These are phyloP conservation scores for Tortrix viridana DNA, from an alignment of 2,888 invertebrate species.

Conservation along the genomic window DNA sequence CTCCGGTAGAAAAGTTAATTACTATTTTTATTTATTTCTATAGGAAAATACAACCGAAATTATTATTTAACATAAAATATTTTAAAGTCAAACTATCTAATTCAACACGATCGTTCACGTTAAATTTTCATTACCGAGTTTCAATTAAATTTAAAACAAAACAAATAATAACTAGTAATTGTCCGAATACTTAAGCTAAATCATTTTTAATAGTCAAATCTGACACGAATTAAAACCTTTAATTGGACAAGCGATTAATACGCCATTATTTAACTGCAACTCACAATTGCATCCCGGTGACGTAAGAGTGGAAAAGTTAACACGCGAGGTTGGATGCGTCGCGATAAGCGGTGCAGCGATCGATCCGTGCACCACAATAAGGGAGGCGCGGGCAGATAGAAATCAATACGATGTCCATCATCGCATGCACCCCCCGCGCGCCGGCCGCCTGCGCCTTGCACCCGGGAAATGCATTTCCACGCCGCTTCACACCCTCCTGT, in stretches of 20 bases:
- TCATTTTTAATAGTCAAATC: slow-evolving; percentile 21
- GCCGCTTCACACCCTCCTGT: slow-evolving; percentile 63
- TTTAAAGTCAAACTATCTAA: no score
- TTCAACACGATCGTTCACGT: no score
- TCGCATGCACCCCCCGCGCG: slow-evolving; percentile 85
- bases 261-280: slow-evolving; percentile 42
- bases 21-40: neutral
- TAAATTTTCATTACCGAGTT: slow-evolving; percentile 2
- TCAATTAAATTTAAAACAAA: slow-evolving; percentile 19
- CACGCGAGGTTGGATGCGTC: slow-evolving; percentile 58
- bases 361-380: slow-evolving; percentile 79
- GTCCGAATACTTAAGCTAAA: slow-evolving; percentile 20
- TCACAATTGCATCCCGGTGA: slow-evolving; percentile 64
- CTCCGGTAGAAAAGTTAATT: slow-evolving; percentile 9
- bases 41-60: neutral
- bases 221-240: slow-evolving; percentile 29
- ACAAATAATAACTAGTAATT: slow-evolving; percentile 17
- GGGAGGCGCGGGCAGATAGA: slow-evolving; percentile 84
- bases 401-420: slow-evolving; percentile 85
- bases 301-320: slow-evolving; percentile 56
- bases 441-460: slow-evolving; percentile 78
- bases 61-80: neutral
- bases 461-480: slow-evolving; percentile 79
- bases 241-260: slow-evolving; percentile 34
- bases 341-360: slow-evolving; percentile 72